Conservation (phyloP, 2,888 invertebrate genomes). For the Conops quadrifasciatus region DNA sequence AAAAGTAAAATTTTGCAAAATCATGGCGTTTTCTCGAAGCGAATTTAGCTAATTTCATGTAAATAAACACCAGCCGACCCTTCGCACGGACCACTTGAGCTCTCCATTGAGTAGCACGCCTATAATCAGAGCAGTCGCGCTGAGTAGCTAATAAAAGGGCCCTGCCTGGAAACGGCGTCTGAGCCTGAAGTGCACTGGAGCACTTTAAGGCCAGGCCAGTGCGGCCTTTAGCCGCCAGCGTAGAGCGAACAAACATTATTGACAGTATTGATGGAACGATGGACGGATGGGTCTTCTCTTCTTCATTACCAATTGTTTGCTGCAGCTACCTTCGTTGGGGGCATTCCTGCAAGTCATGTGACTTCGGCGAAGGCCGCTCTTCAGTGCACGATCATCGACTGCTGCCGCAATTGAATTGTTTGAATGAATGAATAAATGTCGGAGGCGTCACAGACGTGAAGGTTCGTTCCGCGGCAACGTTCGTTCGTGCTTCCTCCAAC, state of each 20-base stretch:
- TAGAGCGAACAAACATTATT: background rate
- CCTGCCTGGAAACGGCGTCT: background rate
- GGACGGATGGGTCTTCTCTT: background rate
- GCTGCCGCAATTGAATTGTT: constrained; percentile 16
- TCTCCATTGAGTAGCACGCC: background rate
- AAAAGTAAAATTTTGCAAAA: constrained; percentile 1
- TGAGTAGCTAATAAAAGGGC: constrained; percentile 19
- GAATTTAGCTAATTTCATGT: background rate
- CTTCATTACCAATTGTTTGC: background rate
- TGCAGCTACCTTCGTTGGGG: background rate
- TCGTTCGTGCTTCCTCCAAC: background rate
- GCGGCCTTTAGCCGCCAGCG: background rate
- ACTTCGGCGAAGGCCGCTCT: constrained; percentile 16
- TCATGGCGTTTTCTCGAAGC: background rate
- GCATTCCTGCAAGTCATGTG: constrained; percentile 10
- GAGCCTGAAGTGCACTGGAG: background rate
- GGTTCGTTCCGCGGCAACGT: background rate
- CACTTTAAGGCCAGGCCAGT: background rate
- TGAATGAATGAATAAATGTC: background rate
- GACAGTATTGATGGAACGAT: background rate
- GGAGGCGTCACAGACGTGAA: too few species aligned
- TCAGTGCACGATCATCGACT: background rate
- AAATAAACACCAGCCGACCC: background rate
- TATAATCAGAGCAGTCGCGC: constrained; percentile 6
- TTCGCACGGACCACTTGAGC: background rate